Evolutionary conservation across 2,888 invertebrate species (phyloP), one percentile per base, ranked within the genome.

Genomic region (Melanargia galathea): DNA sequence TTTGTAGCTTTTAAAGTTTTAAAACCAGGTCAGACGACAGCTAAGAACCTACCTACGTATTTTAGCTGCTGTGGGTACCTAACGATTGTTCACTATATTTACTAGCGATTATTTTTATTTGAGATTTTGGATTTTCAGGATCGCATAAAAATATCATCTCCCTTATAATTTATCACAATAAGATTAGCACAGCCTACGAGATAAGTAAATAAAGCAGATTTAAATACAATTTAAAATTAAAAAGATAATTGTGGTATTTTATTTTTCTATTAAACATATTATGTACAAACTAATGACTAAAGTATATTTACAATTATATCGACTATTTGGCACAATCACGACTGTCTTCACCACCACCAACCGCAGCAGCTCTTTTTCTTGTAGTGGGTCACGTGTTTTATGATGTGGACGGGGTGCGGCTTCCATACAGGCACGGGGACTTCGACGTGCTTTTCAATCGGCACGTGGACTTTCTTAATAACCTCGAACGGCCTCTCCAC

Each of bases 381-480:
- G 82, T 90, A 90, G 73, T 91, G 91, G 66, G 90, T 90, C 55
- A 91, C 82, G 77, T 91, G 91, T 69, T 91, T 91, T 78, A 90
- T 89, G 76, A 91, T 86, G 73, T 91, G 90, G 62, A 91, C 77
- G 0, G 90, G 91, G 77, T 87, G 84, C 0, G 91, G 90, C 77
- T 91, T 89, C 90, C 90, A 90, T 10, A 90, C 82, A 7, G 85
- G 72, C n/a, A 86, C 86, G 57, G 84, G 90, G 3, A 91, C 90
- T 61, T 90, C 85, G 0, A 91, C 83, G 71, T 84, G 85, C 74
- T 90, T 91, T 71, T 84, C 87, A 4, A 90, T 71, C 0, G 90
- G 91, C 1, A 91, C 82, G 52, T 83, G 88, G 38, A 91, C 70
- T 71, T 91, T 87, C 79, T 81, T 90, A 73, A 91, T 90, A 2